Evolutionary conservation across 2,113 vertebrate genomes (phyloP), one percentile per base, ranked within the genome.

Genomic region (Otus sunia): DNA sequence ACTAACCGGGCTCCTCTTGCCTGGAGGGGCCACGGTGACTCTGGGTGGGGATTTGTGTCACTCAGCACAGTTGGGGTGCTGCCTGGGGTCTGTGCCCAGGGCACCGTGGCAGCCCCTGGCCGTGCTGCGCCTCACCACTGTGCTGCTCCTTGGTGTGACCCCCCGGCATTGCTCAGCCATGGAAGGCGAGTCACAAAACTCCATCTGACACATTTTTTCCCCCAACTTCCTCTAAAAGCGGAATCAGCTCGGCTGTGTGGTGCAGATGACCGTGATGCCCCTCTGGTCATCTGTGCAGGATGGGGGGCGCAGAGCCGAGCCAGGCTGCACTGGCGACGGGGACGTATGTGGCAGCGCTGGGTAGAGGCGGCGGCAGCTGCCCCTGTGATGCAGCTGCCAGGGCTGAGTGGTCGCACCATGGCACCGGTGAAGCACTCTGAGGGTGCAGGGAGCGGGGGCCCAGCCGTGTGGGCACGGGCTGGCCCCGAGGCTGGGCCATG

Each of bases 131-230:
- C 1, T 0, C 9, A 11, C 56, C 22, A 3, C 9, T 49, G 45
- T 27, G 32, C 45, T 18, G 32, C 79, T 56, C 16, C 22, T 19
- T 27, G 39, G 17, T 0, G 1, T 10, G 50, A 72, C 29, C 15
- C 3, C 21, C 15, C 1, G 3, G 25, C 36, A 2, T 21, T 18
- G 17, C 50, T 52, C 45, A 7, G 6, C 77, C 3, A 0, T 25
- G 22, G 60, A 82, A 34, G 17, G 63, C 2, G 3, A 71, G 8
- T 43, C 56, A 47, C 59, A 69, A 59, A 88, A 21, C 36, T 91
- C 60, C 1, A 0, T 18, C 60, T 59, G 43, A 58, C 3, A 2
- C 0, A 0, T 5, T 64, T 89, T 59, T 26, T 0, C 11, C 36
- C n/a, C 21, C 12, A 15, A 6, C 41, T 76, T 79, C 41, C 47